Conservation (phyloP, 2,888 invertebrate genomes). For the Pseudococcus jackbeardsleyi region DNA sequence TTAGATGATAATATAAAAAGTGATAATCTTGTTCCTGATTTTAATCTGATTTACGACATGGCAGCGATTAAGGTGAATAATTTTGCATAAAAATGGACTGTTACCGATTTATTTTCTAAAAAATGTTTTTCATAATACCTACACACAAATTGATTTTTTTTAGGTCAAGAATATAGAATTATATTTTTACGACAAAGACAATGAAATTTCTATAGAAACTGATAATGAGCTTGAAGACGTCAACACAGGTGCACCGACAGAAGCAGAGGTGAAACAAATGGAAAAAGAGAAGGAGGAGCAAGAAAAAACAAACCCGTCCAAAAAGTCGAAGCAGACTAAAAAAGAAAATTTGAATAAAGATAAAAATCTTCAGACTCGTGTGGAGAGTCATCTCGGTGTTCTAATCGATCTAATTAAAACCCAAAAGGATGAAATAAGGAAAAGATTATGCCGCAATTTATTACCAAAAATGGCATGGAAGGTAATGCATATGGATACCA, state of each 20-base stretch:
- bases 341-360: neutral
- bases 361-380: neutral
- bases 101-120: no score
- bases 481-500: neutral
- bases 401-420: neutral
- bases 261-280: neutral
- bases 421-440: neutral
- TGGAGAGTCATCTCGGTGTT: neutral
- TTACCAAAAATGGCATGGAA: slow-evolving; percentile 32
- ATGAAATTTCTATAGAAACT: neutral
- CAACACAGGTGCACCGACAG: neutral
- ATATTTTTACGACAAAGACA: neutral
- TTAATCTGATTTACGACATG: neutral
- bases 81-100: no score
- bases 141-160: neutral
- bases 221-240: neutral
- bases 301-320: neutral
- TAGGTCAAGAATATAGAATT: neutral
- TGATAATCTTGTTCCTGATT: neutral
- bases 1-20: neutral
- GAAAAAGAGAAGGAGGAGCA: neutral
- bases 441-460: neutral
- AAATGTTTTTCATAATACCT: neutral
- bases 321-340: neutral
- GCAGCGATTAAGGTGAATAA: neutral